Conservation (phyloP, 2,113 vertebrate genomes). For the Mirza zaza region DNA sequence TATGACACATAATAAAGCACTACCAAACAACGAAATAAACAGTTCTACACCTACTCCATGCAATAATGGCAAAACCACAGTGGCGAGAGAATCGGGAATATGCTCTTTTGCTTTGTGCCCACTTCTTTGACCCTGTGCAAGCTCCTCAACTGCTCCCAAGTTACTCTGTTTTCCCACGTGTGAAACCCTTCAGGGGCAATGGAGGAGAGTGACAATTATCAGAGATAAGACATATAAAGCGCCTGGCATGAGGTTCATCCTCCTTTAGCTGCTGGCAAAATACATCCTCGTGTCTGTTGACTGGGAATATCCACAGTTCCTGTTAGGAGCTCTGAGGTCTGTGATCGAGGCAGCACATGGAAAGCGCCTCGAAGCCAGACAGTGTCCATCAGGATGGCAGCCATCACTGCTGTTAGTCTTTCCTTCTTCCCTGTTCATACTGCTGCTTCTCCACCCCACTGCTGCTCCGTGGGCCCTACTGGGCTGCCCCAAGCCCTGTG, state of each 20-base stretch:
- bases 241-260: accelerated
- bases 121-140: neutral
- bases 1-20: neutral
- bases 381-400: neutral
- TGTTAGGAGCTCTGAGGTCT: neutral
- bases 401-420: neutral
- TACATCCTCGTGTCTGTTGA: too few species aligned
- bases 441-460: neutral
- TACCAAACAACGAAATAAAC: neutral
- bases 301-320: neutral
- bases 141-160: neutral
- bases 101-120: neutral
- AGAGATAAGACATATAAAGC: neutral
- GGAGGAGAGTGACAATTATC: neutral
- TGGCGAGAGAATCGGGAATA: neutral
- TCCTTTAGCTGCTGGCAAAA: neutral
- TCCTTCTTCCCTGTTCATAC: neutral
- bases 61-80: neutral
- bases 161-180: neutral
- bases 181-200: neutral
- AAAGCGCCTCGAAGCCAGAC: neutral
- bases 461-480: neutral
- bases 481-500: neutral
- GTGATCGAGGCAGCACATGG: neutral
- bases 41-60: neutral